Base-by-base conservation (phyloP, 2,113 vertebrate species). In the Oophaga pumilio region DNA sequence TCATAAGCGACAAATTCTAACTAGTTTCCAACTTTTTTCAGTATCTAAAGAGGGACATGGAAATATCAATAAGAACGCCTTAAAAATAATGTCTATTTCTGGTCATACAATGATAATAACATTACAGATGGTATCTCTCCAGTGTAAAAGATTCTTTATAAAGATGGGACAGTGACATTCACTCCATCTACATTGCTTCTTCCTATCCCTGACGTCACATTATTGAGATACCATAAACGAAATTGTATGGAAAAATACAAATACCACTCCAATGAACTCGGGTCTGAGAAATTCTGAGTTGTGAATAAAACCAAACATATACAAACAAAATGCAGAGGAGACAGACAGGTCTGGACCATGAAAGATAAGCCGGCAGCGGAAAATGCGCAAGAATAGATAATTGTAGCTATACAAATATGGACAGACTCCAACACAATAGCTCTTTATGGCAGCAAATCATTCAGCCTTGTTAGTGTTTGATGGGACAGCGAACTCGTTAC, bases 371-470 rank as follows among this genome's bases (percentile, higher is more conserved):
- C 7, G 8, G 28, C n/a, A 60, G 68, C 69, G 33, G 78, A 81
- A 82, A 57, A 87, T 60, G 69, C 77, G 15, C 50, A 87, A 87
- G 53, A 82, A 87, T 81, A 87, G 86, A 82, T 82, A 81, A 87
- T 87, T 87, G 78, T 82, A 82, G 79, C 66, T 62, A 74, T 74
- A 87, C 50, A 82, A 87, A 87, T 81, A 87, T 81, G 86, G 86
- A 87, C 86, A 87, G 78, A 74, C 57, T 60, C 60, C 68, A 33
- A 74, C 68, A 87, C 86, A 87, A 87, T 82, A 77, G 78, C 78
- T 28, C 77, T 87, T 87, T 87, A 82, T 82, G 68, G 68, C 33
- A 60, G 68, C 78, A 73, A 87, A 87, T 82, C 86, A 82, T 87
- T 69, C 86, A 87, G 52, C 53, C 77, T 50, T 86, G 74, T 86